Conservation (phyloP, 2,888 invertebrate genomes). For the Kryphioiulus occultus region DNA sequence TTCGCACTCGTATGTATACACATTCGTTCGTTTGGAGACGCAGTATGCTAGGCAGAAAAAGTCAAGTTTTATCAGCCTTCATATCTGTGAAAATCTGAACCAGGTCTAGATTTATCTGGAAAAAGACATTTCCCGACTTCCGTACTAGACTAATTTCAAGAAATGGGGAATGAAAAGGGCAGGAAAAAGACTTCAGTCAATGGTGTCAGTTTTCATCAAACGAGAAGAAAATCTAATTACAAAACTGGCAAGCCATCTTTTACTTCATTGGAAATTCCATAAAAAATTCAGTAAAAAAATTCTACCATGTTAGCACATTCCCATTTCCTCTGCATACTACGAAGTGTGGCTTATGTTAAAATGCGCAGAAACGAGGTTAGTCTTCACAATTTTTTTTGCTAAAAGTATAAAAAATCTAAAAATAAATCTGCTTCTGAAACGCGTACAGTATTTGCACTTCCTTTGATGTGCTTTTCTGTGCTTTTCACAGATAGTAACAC, state of each 20-base stretch:
- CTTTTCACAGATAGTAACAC: too few species aligned
- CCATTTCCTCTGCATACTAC: not conserved
- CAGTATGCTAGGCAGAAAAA: not conserved
- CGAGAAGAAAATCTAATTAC: conserved; percentile 11
- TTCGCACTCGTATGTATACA: not conserved
- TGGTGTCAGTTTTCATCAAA: conserved; percentile 23
- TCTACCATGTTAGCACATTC: not conserved
- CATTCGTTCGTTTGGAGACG: not conserved
- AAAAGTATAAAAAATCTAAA: not conserved
- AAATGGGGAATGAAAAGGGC: not conserved
- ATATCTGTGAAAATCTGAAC: not conserved
- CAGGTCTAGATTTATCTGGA: not conserved
- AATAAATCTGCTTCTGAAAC: too few species aligned
- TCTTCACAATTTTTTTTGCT: not conserved
- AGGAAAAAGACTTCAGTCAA: not conserved
- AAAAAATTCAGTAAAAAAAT: not conserved
- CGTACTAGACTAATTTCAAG: not conserved
- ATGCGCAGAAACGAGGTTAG: not conserved
- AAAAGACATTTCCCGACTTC: conserved; percentile 1
- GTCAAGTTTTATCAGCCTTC: conserved; percentile 7
- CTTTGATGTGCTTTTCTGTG: too few species aligned
- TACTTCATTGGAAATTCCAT: conserved; percentile 23
- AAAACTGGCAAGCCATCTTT: conserved; percentile 23
- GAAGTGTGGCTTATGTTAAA: not conserved
- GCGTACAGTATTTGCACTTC: too few species aligned